Conservation (phyloP, 2,888 invertebrate genomes). For the Trissonchulus latispiculum region DNA sequence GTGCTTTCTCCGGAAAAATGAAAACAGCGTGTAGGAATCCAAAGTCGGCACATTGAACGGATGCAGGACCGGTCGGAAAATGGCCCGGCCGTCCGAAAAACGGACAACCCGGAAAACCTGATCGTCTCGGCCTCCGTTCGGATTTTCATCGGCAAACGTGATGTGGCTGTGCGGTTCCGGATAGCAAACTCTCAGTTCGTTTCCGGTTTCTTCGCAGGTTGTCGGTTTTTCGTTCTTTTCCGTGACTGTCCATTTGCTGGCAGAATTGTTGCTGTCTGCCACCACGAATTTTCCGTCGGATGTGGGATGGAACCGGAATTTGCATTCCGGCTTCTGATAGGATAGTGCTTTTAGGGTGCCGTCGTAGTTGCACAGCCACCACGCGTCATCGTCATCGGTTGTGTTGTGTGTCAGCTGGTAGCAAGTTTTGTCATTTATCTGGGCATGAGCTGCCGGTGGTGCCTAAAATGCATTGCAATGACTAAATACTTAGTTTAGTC, state of each 20-base stretch:
- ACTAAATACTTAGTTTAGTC: too few species aligned
- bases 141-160: neutral
- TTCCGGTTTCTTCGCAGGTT: too few species aligned
- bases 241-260: too few species aligned
- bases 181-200: neutral
- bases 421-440: neutral
- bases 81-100: neutral
- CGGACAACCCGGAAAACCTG: neutral
- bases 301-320: too few species aligned
- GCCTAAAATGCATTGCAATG: neutral
- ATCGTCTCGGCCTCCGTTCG: neutral
- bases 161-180: neutral
- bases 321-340: too few species aligned
- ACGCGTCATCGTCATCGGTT: too few species aligned
- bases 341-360: too few species aligned
- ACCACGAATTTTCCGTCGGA: too few species aligned
- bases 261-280: too few species aligned
- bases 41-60: neutral
- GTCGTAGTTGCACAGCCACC: too few species aligned
- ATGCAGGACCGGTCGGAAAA: neutral
- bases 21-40: neutral
- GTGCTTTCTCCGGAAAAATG: neutral
- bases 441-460: neutral
- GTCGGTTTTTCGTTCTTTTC: too few species aligned
- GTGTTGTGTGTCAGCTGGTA: too few species aligned